Conservation (phyloP, 53 echinoderm and acorn worm species). For the Echinarachnius parma region DNA sequence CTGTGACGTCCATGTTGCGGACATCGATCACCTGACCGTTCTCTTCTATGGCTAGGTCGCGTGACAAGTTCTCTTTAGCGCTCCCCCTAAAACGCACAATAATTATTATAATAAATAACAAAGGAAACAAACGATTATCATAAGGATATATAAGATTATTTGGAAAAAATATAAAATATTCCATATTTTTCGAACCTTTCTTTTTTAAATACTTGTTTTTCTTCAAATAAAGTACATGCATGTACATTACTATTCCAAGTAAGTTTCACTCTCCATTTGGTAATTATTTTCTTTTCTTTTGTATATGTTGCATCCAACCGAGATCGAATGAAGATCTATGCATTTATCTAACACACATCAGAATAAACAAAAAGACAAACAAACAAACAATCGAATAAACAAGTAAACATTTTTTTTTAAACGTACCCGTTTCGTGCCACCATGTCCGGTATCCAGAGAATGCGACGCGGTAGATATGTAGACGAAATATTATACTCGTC, state of each 20-base stretch:
- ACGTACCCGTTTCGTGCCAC: conserved; percentile 1
- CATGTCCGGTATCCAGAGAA: conserved; percentile 10
- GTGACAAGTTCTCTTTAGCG: background rate
- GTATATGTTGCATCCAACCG: too few relatives aligned
- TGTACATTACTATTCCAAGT: too few relatives aligned
- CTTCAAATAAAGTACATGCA: too few relatives aligned
- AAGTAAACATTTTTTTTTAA: too few relatives aligned
- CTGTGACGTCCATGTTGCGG: conserved; percentile 3
- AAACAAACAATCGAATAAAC: too few relatives aligned
- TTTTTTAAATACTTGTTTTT: too few relatives aligned
- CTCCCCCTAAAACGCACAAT: background rate
- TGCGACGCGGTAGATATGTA: background rate
- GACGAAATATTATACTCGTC: conserved; percentile 11
- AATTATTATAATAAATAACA: background rate
- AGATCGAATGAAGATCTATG: too few relatives aligned
- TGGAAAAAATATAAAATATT: background rate
- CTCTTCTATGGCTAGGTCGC: background rate
- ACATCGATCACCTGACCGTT: conserved; percentile 3
- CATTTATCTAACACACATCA: too few relatives aligned
- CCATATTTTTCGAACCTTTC: too few relatives aligned
- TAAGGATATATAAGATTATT: background rate
- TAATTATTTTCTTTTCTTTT: too few relatives aligned
- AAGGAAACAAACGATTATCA: background rate
- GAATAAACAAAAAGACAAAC: too few relatives aligned
- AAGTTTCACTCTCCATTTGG: too few relatives aligned